Evolutionary conservation across 2,113 vertebrate genomes (phyloP).

Genomic region (Eolophus roseicapilla): DNA sequence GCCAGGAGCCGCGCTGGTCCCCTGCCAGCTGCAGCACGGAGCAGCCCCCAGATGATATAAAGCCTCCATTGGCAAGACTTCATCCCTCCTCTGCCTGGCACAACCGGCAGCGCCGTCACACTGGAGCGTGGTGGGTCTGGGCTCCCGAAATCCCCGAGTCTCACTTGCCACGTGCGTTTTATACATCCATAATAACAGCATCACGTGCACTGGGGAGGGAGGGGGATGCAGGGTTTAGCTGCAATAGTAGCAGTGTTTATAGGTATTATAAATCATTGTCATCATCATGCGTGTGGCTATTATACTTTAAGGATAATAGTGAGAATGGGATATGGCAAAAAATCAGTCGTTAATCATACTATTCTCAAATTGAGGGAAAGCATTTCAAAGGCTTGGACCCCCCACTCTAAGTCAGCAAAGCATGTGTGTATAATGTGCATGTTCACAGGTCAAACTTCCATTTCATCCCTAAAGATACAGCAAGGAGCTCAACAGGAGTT

Average conservation of each 20-base stretch:
- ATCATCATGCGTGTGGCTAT: not conserved
- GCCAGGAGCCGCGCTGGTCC: not conserved
- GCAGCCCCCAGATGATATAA: not conserved
- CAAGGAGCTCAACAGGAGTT: not conserved
- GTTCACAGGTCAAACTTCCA: accelerated
- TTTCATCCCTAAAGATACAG: not conserved
- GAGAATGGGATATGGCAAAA: not conserved
- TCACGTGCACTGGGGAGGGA: not conserved
- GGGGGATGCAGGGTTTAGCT: not conserved
- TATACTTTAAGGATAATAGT: not conserved
- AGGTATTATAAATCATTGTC: not conserved
- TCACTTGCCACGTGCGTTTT: not conserved
- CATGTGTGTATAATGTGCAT: accelerated
- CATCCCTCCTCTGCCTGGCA: not conserved
- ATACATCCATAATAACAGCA: not conserved
- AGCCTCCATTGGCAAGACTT: not conserved
- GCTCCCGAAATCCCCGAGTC: not conserved
- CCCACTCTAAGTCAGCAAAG: not conserved
- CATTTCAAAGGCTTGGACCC: not conserved
- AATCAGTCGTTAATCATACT: not conserved
- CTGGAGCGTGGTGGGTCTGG: not conserved
- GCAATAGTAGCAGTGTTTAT: not conserved
- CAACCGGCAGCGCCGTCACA: accelerated
- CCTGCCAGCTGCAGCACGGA: not conserved
- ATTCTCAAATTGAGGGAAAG: not conserved